Evolutionary conservation across 2,888 invertebrate genomes (phyloP), one percentile per base, ranked within the genome.

Genomic region (Mythimna albipuncta): DNA sequence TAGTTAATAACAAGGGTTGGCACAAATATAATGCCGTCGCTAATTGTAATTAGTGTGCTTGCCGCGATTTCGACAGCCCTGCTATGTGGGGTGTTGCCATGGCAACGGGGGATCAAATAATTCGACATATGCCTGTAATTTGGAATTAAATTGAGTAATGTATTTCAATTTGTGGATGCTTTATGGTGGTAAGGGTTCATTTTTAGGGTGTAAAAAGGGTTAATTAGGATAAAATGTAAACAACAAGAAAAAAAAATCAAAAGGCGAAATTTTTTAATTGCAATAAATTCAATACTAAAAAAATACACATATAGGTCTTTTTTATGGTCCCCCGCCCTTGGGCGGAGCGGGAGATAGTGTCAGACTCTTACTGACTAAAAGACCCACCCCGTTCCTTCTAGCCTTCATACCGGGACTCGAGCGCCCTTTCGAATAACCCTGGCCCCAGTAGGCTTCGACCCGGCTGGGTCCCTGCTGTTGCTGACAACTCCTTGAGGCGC

Each of bases 1-100:
- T 85, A 75, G 74, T 79, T 79, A 84, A 85, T 83, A 85, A 85
- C 79, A 85, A 85, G 85, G 84, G 84, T 50, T 84, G 72, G 16
- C 61, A 47, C 72, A 72, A 81, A 83, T 85, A 85, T 84, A 85
- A 85, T 85, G 80, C 72, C 63, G 66, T 52, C 58, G 75, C 79
- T 83, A 85, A 85, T 85, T 85, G 85, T 85, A 85, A 85, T 85
- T 85, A 78, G 75, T 47, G 41, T 67, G 77, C 79, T 84, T 57
- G 74, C 64, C 63, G 67, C 72, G 77, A 72, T 84, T 84, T 77
- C 66, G 82, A 72, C 87, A 84, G 26, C 87, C 87, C 87, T 84
- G 64, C 61, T 64, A 70, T 3, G 66, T 32, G 61, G 86, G 86
- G 86, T 65, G 87, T 85, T 76, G 75, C 79, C 13, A 76, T 82